Base-by-base conservation (phyloP, 2,888 invertebrate genomes). In the Caenorhabditis sp. region DNA sequence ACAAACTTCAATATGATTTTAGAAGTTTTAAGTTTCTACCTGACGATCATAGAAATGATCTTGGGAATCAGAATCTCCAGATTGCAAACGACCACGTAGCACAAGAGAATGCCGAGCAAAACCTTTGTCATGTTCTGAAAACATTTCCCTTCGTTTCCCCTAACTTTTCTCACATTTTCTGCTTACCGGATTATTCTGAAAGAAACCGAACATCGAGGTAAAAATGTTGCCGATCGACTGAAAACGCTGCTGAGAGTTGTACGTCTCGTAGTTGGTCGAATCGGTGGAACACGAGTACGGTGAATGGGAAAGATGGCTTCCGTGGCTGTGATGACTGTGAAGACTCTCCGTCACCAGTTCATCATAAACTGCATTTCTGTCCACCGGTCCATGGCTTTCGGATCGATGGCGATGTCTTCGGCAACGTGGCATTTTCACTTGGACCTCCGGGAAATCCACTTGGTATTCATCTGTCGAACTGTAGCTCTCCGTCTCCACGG, bases 41-140 rank as follows among this genome's bases (percentile, higher is more conserved):
- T 47, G 13, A 81, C 60, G 20, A 81, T 9, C 8, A 81, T 24
- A 4, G 70, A 47, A 13, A 81, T 62, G 47, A 76, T 51, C n/a
- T 67, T 37, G 4, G 81, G 81, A 55, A 81, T 62, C 47, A 81
- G 44, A 40, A 81, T 68, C 28, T 81, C 81, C 55, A 81, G 24
- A 28, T 76, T 70, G 53, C 76, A 76, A n/a, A 81, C 65, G 24
- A 71, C 56, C 37, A 70, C 60, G 47, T 81, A 81, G 56, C 71
- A 70, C 44, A 76, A 4, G 3, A 67, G 20, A 6, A 67, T 51
- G 15, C 58, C 70, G 20, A 81, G 37, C 0, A 76, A 3, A 20
- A 67, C 5, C 44, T 81, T 81, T n/a, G 70, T 67, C 37, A 77
- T 18, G 28, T 69, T 69, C 80, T 74, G 61, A 37, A 67, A 47